A percentile compares a stretch with the other conserved stretches of the same genome.
These are phyloP conservation scores for Cyprinodon diabolis DNA, from an alignment of 2,797 vertebrate species.

Conservation along the genomic window DNA sequence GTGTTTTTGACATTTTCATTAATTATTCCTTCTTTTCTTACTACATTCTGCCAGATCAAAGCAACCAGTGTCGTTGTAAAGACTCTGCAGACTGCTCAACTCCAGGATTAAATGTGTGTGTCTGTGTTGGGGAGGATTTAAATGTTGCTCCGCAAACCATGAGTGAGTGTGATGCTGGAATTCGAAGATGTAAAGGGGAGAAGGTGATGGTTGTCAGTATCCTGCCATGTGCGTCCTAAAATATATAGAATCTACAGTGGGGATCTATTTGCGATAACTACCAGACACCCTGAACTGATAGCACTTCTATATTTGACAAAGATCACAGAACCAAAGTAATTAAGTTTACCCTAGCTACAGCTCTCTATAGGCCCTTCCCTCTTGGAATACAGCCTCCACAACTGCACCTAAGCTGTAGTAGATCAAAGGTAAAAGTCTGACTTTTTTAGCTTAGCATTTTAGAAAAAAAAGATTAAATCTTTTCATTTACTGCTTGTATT, in stretches of 20 bases:
- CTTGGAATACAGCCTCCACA: too few species aligned
- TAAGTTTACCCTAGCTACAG: too few species aligned
- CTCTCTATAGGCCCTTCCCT: too few species aligned
- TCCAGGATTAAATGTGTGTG: constrained; percentile 79
- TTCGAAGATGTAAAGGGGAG: constrained; percentile 77
- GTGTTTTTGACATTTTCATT: background rate
- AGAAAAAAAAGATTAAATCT: too few species aligned
- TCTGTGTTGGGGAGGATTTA: constrained; percentile 59
- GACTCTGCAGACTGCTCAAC: constrained; percentile 62
- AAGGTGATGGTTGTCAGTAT: constrained; percentile 77
- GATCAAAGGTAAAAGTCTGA: too few species aligned
- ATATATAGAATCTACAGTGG: background rate
- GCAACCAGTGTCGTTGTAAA: constrained; percentile 77
- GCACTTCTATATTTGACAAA: too few species aligned
- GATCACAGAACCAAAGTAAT: too few species aligned
- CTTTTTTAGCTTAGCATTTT: too few species aligned
- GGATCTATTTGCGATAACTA: too few species aligned
- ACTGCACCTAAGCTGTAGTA: too few species aligned
- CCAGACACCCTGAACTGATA: too few species aligned
- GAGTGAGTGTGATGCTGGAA: constrained; percentile 85
- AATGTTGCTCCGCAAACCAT: constrained; percentile 66
- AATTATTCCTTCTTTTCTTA: background rate
- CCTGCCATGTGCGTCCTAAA: constrained; percentile 68
- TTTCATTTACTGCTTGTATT: too few species aligned
- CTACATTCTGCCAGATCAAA: constrained; percentile 46